Evolutionary conservation across 2,888 invertebrate genomes (phyloP).

Genomic region (Thumatha senex): DNA sequence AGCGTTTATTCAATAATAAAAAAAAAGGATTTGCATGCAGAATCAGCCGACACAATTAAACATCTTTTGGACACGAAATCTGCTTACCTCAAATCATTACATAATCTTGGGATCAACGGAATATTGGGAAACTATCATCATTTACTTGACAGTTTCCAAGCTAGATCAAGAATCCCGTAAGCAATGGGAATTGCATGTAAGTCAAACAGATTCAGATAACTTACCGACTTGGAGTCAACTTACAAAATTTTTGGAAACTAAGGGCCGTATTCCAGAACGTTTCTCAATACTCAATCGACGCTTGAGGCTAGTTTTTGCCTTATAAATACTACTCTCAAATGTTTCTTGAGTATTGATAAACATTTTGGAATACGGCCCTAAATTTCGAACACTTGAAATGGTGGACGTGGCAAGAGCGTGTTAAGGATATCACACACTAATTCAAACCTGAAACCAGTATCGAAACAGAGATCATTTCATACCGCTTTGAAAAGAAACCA

Average conservation of each 20-base stretch:
- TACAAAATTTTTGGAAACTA: slow-evolving; percentile 7
- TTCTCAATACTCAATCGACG: too few relatives aligned
- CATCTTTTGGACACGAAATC: slow-evolving; percentile 7
- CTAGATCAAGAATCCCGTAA: slow-evolving; percentile 10
- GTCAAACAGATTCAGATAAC: too few relatives aligned
- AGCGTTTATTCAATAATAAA: too few relatives aligned
- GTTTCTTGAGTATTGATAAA: too few relatives aligned
- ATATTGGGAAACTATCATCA: slow-evolving; percentile 9
- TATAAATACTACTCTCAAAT: too few relatives aligned
- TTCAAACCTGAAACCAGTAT: slow-evolving; percentile 3
- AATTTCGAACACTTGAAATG: slow-evolving; percentile 15
- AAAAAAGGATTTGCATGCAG: too few relatives aligned
- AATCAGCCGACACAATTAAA: too few relatives aligned
- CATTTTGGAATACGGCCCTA: too few relatives aligned
- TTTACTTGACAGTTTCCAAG: slow-evolving; percentile 1
- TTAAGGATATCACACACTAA: background rate
- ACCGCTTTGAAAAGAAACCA: slow-evolving; percentile 4
- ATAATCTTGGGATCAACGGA: slow-evolving; percentile 7
- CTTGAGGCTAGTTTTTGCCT: too few relatives aligned
- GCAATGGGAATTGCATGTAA: too few relatives aligned
- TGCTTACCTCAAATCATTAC: slow-evolving; percentile 6
- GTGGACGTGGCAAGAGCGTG: slow-evolving; percentile 2
- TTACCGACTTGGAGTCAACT: slow-evolving; percentile 7
- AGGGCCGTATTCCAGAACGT: too few relatives aligned
- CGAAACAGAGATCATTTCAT: slow-evolving; percentile 8